A percentile compares a stretch with the other conserved stretches of the same genome.
Conservation (phyloP, 2,113 vertebrate species). For the Onychostruthus taczanowskii region DNA sequence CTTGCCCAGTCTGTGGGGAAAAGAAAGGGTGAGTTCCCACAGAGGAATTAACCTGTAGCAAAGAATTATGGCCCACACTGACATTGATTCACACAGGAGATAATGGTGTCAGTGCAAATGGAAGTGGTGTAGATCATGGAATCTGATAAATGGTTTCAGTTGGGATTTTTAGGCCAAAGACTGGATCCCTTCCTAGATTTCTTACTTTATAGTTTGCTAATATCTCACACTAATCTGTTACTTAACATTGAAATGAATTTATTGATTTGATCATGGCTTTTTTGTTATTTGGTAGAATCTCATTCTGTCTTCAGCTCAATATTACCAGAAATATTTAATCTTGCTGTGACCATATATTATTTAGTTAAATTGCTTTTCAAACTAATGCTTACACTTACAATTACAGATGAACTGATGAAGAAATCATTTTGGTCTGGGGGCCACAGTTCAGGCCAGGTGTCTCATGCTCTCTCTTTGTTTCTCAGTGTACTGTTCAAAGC, state of each 20-base stretch:
- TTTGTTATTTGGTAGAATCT: background rate
- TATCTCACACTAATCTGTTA: background rate
- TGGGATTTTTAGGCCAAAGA: background rate
- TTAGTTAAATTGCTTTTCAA: background rate
- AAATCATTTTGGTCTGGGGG: background rate
- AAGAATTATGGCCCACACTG: background rate
- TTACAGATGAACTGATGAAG: background rate
- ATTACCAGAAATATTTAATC: background rate
- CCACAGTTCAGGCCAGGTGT: background rate
- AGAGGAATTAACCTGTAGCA: background rate
- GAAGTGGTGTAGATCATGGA: background rate
- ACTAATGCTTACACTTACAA: background rate
- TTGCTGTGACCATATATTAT: background rate
- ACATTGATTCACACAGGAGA: background rate
- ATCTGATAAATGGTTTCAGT: background rate
- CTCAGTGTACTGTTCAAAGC: background rate
- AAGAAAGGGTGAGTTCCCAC: background rate
- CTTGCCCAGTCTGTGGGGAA: background rate
- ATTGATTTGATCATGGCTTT: background rate
- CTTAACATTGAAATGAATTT: background rate
- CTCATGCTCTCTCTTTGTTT: background rate
- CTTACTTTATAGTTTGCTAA: background rate
- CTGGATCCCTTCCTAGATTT: background rate
- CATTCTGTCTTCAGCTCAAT: background rate
- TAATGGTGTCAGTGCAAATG: background rate